Evolutionary conservation across 2,797 vertebrate genomes (phyloP).

Genomic region (Amblyopsis hoosieri): DNA sequence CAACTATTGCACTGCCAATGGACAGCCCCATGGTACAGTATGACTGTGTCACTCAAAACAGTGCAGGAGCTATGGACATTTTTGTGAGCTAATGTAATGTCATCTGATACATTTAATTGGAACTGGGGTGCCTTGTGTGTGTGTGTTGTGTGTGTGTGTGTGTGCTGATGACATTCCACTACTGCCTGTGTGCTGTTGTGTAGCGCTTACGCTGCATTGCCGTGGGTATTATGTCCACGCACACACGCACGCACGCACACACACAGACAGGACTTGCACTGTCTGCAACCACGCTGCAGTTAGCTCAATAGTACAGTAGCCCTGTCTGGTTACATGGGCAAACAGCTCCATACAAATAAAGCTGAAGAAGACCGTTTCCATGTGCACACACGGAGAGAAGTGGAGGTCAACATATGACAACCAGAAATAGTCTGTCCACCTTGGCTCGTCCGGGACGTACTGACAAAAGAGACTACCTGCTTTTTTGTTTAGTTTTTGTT

Average conservation of each 20-base stretch:
- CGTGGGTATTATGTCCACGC: constrained; percentile 38
- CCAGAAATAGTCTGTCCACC: constrained; percentile 19
- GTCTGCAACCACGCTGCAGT: constrained; percentile 7
- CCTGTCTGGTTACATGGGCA: not conserved
- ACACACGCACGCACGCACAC: constrained; percentile 17
- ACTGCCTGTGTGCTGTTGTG: constrained; percentile 81
- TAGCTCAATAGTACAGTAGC: not conserved
- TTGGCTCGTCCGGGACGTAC: constrained; percentile 18
- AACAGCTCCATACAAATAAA: constrained; percentile 9
- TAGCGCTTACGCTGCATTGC: constrained; percentile 47
- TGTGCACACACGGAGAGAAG: constrained; percentile 1
- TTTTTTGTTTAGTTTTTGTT: constrained; percentile 20
- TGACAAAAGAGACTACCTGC: constrained; percentile 8
- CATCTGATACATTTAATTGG: constrained; percentile 95
- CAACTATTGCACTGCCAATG: constrained; percentile 73
- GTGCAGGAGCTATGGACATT: constrained; percentile 86
- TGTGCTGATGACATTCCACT: constrained; percentile 84
- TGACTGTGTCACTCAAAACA: constrained; percentile 82
- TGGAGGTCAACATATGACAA: constrained; percentile 17
- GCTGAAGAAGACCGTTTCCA: constrained; percentile 2
- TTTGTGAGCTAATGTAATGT: constrained; percentile 93
- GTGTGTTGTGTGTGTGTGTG: constrained; percentile 82
- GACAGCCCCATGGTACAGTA: constrained; percentile 69
- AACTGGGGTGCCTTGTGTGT: constrained; percentile 82
- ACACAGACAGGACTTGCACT: constrained; percentile 26